Percentiles rank a stretch among this genome's conserved stretches.
Conservation (phyloP, 2,797 vertebrate genomes). For the Knipowitschia caucasica region DNA sequence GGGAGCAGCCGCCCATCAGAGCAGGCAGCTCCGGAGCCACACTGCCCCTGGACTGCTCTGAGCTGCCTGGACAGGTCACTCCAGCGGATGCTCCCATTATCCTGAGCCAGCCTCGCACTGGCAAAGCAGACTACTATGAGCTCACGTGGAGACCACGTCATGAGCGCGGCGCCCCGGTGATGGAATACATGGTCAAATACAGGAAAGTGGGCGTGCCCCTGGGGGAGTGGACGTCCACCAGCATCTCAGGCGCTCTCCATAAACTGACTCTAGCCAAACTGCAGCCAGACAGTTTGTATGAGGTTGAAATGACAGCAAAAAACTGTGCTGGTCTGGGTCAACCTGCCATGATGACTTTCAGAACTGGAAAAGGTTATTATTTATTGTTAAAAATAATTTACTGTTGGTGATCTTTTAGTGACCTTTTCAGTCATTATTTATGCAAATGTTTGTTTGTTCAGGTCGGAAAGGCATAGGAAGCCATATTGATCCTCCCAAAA, state of each 20-base stretch:
- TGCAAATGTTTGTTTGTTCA: conserved; percentile 47
- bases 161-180: conserved; percentile 79
- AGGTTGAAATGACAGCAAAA: conserved; percentile 94
- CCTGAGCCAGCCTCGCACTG: conserved; percentile 90
- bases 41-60: conserved; percentile 75
- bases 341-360: conserved; percentile 97
- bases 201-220: conserved; percentile 87
- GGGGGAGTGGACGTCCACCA: conserved; percentile 82
- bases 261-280: conserved; percentile 86
- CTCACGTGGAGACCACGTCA: conserved; percentile 91
- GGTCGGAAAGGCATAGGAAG: conserved; percentile 73
- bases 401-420: conserved; percentile 1
- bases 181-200: conserved; percentile 92
- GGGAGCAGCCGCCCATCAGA: conserved; percentile 69
- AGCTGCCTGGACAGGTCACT: conserved; percentile 68
- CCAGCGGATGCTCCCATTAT: conserved; percentile 91
- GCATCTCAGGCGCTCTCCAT: conserved; percentile 84
- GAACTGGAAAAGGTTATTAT: conserved; percentile 88
- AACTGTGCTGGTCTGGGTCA: conserved; percentile 93
- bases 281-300: conserved; percentile 91
- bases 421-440: neutral
- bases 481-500: conserved; percentile 68
- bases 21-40: conserved; percentile 57
- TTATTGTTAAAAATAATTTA: conserved; percentile 2
- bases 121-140: conserved; percentile 91